Conservation (phyloP, 2,797 vertebrate species). For the Muscicapa striata region DNA sequence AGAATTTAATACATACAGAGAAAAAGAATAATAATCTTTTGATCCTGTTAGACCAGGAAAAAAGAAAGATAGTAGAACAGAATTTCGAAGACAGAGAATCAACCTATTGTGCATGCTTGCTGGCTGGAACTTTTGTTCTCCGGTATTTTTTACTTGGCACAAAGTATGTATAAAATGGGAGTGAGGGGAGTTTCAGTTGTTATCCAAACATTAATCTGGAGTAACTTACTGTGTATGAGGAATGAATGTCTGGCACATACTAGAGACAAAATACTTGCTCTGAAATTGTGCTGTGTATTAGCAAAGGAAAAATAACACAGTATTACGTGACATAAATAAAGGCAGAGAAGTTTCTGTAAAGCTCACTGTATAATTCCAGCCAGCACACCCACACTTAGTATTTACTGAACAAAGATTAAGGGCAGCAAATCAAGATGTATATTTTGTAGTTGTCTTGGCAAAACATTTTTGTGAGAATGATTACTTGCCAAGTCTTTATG, state of each 20-base stretch:
- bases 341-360: slow-evolving; percentile 40
- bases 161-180: slow-evolving; percentile 43
- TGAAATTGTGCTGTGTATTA: slow-evolving; percentile 57
- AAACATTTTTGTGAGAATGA: slow-evolving; percentile 47
- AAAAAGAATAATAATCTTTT: background rate
- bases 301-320: slow-evolving; percentile 50
- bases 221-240: slow-evolving; percentile 39
- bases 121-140: slow-evolving; percentile 41
- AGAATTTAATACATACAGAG: background rate
- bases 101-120: background rate
- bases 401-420: slow-evolving; percentile 62
- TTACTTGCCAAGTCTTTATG: slow-evolving; percentile 51
- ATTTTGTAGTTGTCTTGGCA: slow-evolving; percentile 50
- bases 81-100: slow-evolving; percentile 24
- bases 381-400: slow-evolving; percentile 54
- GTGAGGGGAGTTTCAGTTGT: slow-evolving; percentile 47
- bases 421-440: slow-evolving; percentile 44
- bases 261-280: slow-evolving; percentile 23
- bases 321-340: slow-evolving; percentile 58
- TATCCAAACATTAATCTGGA: slow-evolving; percentile 60
- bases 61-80: background rate
- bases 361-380: slow-evolving; percentile 39
- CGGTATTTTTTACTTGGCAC: slow-evolving; percentile 39
- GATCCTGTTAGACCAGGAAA: background rate
- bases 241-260: slow-evolving; percentile 49